Evolutionary conservation across 2,888 invertebrate species (phyloP).

Genomic region (Cephus sareptanus): DNA sequence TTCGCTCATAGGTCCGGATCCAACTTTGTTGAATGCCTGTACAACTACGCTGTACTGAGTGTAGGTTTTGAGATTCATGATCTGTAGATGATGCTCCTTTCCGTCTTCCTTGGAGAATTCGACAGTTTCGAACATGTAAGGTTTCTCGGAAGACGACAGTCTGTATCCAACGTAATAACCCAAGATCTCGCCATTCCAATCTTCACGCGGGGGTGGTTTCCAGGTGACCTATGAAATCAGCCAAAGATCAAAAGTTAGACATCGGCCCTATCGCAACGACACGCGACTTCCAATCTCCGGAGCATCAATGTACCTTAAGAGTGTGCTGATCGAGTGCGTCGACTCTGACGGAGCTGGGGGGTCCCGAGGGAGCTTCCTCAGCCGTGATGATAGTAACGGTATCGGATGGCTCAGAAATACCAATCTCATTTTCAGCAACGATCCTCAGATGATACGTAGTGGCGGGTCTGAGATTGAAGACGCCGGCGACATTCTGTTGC

Average conservation of each 20-base stretch:
- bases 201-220: slow-evolving; percentile 89
- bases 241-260: no score
- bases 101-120: slow-evolving; percentile 92
- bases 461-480: slow-evolving; percentile 88
- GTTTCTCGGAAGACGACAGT: slow-evolving; percentile 81
- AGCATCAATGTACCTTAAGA: slow-evolving; percentile 67
- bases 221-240: slow-evolving; percentile 74
- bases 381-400: slow-evolving; percentile 95
- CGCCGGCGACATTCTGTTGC: slow-evolving; percentile 88
- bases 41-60: slow-evolving; percentile 96
- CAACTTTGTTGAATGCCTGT: slow-evolving; percentile 94
- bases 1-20: slow-evolving; percentile 90
- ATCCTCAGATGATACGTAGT: slow-evolving; percentile 94
- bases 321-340: slow-evolving; percentile 90
- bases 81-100: slow-evolving; percentile 88
- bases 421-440: slow-evolving; percentile 93
- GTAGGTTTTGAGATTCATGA: slow-evolving; percentile 87
- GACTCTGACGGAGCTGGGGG: slow-evolving; percentile 85
- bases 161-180: slow-evolving; percentile 94
- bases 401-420: slow-evolving; percentile 92
- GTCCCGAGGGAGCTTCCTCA: slow-evolving; percentile 89
- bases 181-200: slow-evolving; percentile 92
- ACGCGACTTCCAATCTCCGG: no score
- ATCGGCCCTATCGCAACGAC: no score
- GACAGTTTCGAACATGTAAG: slow-evolving; percentile 90